Percentiles rank a stretch among this genome's conserved stretches.
phyloP scores from a whole-genome alignment of 2,797 vertebrate genomes.

The Nyctibius grandis region DNA sequence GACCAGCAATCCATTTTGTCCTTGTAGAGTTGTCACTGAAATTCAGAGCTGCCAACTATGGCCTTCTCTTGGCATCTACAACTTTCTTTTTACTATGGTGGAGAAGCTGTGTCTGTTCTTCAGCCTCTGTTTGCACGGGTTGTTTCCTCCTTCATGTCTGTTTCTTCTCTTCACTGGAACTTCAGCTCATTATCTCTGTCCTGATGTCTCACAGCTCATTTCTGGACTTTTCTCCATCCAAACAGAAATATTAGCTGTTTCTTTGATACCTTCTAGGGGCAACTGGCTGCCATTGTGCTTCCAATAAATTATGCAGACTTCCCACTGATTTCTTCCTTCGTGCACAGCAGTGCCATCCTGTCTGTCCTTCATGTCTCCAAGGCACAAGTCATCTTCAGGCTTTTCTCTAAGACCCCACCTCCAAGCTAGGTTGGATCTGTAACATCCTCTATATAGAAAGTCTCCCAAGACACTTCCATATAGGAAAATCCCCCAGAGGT shows the following conservation, averaged over 20 bases:
- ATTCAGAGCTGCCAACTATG: background rate
- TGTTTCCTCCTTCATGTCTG: background rate
- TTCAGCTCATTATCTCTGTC: background rate
- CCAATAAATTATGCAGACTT: background rate
- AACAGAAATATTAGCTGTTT: background rate
- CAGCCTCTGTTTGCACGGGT: background rate
- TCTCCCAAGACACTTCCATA: background rate
- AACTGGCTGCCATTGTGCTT: background rate
- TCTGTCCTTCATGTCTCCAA: background rate
- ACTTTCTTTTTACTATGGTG: background rate
- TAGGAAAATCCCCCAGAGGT: background rate
- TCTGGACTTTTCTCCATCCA: background rate
- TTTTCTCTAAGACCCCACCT: background rate
- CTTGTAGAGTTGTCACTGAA: background rate
- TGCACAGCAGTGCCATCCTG: background rate
- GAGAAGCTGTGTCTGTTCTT: background rate
- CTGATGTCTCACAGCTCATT: background rate
- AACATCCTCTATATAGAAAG: background rate
- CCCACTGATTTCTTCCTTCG: background rate
- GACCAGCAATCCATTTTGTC: background rate
- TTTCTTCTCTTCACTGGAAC: background rate
- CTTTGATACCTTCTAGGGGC: background rate
- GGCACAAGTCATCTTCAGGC: background rate
- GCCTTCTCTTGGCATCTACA: background rate
- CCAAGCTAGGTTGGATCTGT: background rate